Percentiles rank a stretch among this genome's conserved stretches.
These are phyloP conservation scores for Helicoverpa armigera DNA, from an alignment of 1,140 invertebrate species.

Conservation along the genomic window DNA sequence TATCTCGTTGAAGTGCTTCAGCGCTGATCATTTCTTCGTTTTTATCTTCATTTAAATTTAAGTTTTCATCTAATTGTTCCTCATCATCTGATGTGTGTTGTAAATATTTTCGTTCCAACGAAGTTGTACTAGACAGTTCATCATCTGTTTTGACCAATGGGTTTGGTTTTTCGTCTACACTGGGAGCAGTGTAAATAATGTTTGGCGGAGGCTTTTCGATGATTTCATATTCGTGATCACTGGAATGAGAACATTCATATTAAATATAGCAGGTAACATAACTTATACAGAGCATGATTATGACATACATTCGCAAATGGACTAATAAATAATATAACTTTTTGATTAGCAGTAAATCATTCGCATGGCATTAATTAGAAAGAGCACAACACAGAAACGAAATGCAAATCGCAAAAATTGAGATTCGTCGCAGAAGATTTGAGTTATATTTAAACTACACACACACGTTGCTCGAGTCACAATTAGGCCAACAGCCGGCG, in stretches of 20 bases:
- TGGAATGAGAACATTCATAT: constrained; percentile 81
- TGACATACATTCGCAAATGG: constrained; percentile 38
- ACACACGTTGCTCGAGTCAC: constrained; percentile 74
- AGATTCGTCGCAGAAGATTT: constrained; percentile 71
- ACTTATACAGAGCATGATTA: constrained; percentile 28
- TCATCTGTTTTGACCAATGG: constrained; percentile 76
- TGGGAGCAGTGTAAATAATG: constrained; percentile 74
- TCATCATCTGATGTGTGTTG: constrained; percentile 79
- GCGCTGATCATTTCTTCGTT: constrained; percentile 80
- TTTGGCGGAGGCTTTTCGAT: constrained; percentile 87
- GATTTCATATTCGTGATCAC: constrained; percentile 96
- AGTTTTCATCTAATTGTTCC: constrained; percentile 74
- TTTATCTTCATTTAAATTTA: constrained; percentile 74
- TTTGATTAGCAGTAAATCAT: background rate
- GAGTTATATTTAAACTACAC: constrained; percentile 81
- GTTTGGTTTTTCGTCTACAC: constrained; percentile 69
- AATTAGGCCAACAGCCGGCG: constrained; percentile 82
- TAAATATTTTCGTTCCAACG: constrained; percentile 81
- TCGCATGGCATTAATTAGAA: constrained; percentile 39
- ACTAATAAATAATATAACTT: background rate
- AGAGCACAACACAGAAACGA: constrained; percentile 50
- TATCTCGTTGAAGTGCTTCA: constrained; percentile 85
- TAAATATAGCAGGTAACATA: constrained; percentile 52
- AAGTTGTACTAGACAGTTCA: constrained; percentile 84
- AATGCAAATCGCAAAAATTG: constrained; percentile 67